A percentile compares a stretch with the other conserved stretches of the same genome.
Evolutionary conservation across 1,140 invertebrate species (phyloP).

Genomic region (Druon quercuslanigerum): DNA sequence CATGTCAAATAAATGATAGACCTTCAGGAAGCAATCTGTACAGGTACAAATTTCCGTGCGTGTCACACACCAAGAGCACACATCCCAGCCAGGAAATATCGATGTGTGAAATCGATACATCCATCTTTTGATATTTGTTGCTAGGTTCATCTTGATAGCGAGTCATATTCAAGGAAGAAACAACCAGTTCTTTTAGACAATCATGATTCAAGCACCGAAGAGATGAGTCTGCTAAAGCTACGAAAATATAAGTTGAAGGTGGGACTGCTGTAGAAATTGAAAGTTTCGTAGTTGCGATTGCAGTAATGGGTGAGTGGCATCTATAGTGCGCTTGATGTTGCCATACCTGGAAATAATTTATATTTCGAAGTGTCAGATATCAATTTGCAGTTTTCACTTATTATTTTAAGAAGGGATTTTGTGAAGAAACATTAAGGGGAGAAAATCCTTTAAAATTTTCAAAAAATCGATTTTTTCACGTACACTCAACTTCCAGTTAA

Average conservation of each 20-base stretch:
- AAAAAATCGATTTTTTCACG: too few species aligned
- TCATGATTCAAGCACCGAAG: conserved; percentile 86
- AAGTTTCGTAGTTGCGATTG: conserved; percentile 79
- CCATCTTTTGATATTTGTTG: conserved; percentile 48
- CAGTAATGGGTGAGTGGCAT: conserved; percentile 73
- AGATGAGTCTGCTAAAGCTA: conserved; percentile 85
- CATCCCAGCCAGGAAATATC: conserved; percentile 85
- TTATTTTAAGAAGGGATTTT: background rate
- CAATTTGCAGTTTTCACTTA: background rate
- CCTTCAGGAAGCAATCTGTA: conserved; percentile 53
- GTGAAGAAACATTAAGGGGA: background rate
- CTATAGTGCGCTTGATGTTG: conserved; percentile 82
- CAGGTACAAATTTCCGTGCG: conserved; percentile 52
- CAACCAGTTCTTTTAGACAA: conserved; percentile 82
- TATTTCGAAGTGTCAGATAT: background rate
- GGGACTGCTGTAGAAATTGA: conserved; percentile 79
- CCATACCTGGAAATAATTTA: conserved; percentile 76
- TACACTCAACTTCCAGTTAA: too few species aligned
- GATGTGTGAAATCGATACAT: conserved; percentile 48
- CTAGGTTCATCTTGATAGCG: conserved; percentile 71
- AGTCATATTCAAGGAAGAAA: conserved; percentile 74
- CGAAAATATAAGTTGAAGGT: conserved; percentile 81
- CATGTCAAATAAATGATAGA: background rate
- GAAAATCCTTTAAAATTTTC: too few species aligned
- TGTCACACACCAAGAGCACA: conserved; percentile 80